These are phyloP conservation scores for Archilochus colubris DNA, from an alignment of 2,113 vertebrate species.

Conservation along the genomic window DNA sequence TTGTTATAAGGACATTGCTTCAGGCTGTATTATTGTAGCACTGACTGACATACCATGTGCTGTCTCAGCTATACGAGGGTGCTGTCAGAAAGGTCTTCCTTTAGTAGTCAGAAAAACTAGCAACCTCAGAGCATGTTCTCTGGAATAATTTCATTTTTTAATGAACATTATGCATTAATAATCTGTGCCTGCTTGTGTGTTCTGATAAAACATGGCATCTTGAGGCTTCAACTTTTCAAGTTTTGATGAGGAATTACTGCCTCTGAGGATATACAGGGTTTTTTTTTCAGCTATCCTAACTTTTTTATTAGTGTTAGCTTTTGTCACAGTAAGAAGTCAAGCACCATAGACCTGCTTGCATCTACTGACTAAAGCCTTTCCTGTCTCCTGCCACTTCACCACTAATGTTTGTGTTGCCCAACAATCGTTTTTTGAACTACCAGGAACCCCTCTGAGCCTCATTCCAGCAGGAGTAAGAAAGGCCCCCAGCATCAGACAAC, in stretches of 20 bases:
- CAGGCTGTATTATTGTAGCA: background rate
- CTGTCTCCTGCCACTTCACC: background rate
- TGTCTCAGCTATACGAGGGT: background rate
- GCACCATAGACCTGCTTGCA: background rate
- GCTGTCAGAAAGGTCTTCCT: background rate
- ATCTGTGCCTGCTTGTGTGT: background rate
- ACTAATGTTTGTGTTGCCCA: background rate
- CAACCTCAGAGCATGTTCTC: background rate
- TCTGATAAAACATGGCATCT: background rate
- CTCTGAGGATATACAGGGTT: background rate
- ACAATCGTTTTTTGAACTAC: background rate
- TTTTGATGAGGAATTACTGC: background rate
- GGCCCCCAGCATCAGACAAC: background rate
- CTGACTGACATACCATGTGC: background rate
- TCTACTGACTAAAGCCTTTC: background rate
- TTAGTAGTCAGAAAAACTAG: background rate
- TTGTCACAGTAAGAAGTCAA: background rate
- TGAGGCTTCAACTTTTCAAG: background rate
- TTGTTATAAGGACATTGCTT: background rate
- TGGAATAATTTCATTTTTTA: background rate
- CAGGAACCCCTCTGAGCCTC: background rate
- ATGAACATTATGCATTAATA: background rate
- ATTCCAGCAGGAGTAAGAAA: background rate
- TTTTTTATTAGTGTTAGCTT: background rate
- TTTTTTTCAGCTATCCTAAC: background rate